phyloP scores from a whole-genome alignment of 2,113 vertebrate species.

The Regulus satrapa region DNA sequence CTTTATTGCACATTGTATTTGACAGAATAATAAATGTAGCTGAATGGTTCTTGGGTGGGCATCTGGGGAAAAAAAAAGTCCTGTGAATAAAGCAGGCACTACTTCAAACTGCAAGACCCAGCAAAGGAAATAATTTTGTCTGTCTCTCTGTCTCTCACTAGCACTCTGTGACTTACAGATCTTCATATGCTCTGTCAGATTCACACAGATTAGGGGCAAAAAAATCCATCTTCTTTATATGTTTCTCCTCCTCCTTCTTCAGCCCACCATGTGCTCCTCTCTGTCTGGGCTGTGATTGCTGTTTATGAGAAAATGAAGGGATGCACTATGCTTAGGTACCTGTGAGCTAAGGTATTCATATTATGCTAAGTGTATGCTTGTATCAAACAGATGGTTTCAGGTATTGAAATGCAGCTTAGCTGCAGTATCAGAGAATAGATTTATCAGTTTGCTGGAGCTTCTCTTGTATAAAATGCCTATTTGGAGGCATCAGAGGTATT shows the following conservation, averaged over 20 bases:
- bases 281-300: neutral
- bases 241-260: neutral
- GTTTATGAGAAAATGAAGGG: constrained; percentile 18
- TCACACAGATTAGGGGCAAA: neutral
- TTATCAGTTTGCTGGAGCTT: constrained; percentile 38
- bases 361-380: neutral
- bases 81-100: neutral
- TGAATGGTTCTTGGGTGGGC: constrained; percentile 44
- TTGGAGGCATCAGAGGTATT: constrained; percentile 47
- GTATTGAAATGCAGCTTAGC: constrained; percentile 13
- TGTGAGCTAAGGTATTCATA: neutral
- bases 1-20: constrained; percentile 66
- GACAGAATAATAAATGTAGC: constrained; percentile 61
- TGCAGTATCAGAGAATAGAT: constrained; percentile 30
- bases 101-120: constrained; percentile 32
- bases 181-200: neutral
- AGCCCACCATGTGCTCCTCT: neutral
- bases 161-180: neutral
- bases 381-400: constrained; percentile 50
- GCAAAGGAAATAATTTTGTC: constrained; percentile 53
- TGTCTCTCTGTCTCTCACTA: constrained; percentile 23
- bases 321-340: neutral
- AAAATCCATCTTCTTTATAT: constrained; percentile 18
- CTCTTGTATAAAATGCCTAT: constrained; percentile 44
- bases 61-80: constrained; percentile 38